Base-by-base conservation (phyloP, 2,888 invertebrate genomes). In the Meganola albula region DNA sequence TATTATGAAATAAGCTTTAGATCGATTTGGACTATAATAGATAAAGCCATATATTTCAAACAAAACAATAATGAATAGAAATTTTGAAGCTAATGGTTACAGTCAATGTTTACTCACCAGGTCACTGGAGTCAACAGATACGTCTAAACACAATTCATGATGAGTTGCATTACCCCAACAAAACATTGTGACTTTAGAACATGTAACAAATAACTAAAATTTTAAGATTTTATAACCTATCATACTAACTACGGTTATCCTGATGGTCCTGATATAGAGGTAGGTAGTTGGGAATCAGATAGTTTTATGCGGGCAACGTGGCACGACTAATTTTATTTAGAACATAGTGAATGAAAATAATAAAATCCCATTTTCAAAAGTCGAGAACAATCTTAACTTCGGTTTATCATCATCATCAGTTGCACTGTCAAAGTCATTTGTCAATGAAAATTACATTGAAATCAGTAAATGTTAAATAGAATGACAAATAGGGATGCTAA, bases 161-260 rank as follows among this genome's bases (percentile, higher is more conserved):
- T 84, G 73, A 64, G 84, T 84, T 50, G 82, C 69, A 70, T 84
- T 85, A 50, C 85, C 85, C 85, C 85, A 85, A 66, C 85, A 85
- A 77, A 82, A 85, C 85, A 85, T 85, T n/a, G n/a, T n/a, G n/a
- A n/a, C n/a, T 68, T 65, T 76, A 48, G 37, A 46, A 38, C 36
- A 51, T 44, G 31, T 49, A 37, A 40, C 34, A 48, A 53, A 59
- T 59, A 54, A 60, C 60, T 56, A 45, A 51, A 42, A 52, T 61
- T 58, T 61, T 40, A 51, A 40, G 47, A 58, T 31, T 44, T 53
- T 53, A 58, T 74, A 75, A 74, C 75, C 73, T 77, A 54, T 62
- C 62, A 48, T 47, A 37, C 42, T 40, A 44, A 54, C 20, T 2
- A 20, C 20, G n/a, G 20, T 20, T n/a, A n/a, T 54, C 45, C 34